These are phyloP conservation scores for Pachliopta kotzebuea DNA, from an alignment of 2,888 invertebrate species.

Conservation along the genomic window DNA sequence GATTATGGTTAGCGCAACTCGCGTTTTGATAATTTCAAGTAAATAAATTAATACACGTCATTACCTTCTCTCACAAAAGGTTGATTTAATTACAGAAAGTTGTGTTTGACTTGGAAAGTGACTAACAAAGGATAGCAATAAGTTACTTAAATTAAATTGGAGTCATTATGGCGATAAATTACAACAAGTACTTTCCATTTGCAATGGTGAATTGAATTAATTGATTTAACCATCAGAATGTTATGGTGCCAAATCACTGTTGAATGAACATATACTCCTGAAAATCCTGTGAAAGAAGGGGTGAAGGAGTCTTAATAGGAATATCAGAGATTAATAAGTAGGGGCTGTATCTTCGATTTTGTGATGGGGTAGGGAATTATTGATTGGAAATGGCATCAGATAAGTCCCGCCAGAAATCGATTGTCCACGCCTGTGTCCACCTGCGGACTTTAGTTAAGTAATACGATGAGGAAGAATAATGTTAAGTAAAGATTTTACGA, in stretches of 20 bases:
- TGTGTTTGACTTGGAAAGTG: conserved; percentile 10
- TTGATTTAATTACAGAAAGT: conserved; percentile 15
- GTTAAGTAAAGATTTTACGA: too few species aligned
- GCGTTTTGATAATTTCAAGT: neutral
- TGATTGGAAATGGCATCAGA: neutral
- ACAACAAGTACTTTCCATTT: conserved; percentile 5
- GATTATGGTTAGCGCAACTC: neutral
- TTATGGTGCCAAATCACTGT: neutral
- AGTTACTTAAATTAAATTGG: conserved; percentile 13
- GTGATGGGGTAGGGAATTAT: neutral
- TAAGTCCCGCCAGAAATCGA: too few species aligned
- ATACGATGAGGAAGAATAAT: too few species aligned
- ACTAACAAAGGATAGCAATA: conserved; percentile 16
- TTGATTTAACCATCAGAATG: neutral
- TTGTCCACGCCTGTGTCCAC: neutral
- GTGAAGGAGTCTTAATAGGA: neutral
- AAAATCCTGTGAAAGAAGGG: neutral
- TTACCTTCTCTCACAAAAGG: neutral
- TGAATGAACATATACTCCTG: neutral
- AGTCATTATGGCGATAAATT: conserved; percentile 10
- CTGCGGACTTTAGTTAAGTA: too few species aligned
- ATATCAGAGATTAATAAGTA: neutral
- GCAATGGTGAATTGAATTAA: neutral
- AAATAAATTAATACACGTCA: conserved; percentile 10
- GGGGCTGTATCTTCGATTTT: neutral